These are phyloP conservation scores for Pinna nobilis DNA, from an alignment of 1,140 invertebrate species.

Conservation along the genomic window DNA sequence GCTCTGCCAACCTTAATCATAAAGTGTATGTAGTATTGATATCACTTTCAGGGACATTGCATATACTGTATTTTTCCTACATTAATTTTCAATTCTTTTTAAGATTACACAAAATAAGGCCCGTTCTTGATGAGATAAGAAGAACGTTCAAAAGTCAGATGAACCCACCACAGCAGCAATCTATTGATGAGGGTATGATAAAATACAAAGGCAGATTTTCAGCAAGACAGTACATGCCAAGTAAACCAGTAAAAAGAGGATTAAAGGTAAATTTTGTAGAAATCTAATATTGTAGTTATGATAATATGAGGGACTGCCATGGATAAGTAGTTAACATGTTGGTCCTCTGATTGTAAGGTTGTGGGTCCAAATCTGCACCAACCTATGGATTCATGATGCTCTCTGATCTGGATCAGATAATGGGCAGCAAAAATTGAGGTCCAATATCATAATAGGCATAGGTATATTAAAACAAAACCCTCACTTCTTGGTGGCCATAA, in stretches of 20 bases:
- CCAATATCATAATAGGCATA: no score
- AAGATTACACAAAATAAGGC: neutral
- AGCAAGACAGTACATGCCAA: conserved; percentile 4
- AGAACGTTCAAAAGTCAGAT: neutral
- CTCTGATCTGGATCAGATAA: no score
- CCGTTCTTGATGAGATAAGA: neutral
- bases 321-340: no score
- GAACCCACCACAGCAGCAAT: neutral
- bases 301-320: no score
- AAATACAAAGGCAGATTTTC: neutral
- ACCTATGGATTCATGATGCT: no score
- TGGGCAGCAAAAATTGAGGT: no score
- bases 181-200: conserved; percentile 13
- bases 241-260: conserved; percentile 3
- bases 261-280: neutral
- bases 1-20: neutral
- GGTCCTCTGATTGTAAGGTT: no score
- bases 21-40: neutral
- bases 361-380: no score
- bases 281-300: no score
- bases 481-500: no score
- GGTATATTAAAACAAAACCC: no score
- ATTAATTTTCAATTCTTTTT: neutral
- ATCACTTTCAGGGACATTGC: neutral
- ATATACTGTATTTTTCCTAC: neutral